Conservation (phyloP, 2,888 invertebrate species). For the Idaea biselata region DNA sequence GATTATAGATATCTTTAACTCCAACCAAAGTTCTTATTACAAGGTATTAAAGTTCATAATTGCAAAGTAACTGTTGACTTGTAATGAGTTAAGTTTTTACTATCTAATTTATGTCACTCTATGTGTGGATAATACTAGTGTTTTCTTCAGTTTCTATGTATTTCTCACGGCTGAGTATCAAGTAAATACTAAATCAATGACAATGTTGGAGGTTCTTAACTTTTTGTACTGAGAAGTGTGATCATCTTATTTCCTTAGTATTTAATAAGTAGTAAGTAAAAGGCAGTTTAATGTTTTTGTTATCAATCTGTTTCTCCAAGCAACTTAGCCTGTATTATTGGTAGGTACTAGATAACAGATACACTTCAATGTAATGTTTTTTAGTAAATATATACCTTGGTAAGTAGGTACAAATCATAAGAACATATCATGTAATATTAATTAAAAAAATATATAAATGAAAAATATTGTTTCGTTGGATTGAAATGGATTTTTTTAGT, state of each 20-base stretch:
- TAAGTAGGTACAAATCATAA: too few relatives aligned
- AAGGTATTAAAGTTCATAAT: not conserved
- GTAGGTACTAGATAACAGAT: too few relatives aligned
- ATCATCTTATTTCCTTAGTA: too few relatives aligned
- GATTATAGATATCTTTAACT: not conserved
- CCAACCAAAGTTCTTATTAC: not conserved
- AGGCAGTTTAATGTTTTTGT: too few relatives aligned
- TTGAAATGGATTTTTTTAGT: too few relatives aligned
- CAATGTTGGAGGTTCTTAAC: not conserved
- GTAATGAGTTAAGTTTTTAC: conserved; percentile 24
- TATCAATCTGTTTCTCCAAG: not conserved
- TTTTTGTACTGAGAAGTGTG: not conserved
- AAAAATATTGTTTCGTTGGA: too few relatives aligned
- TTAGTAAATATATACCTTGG: too few relatives aligned
- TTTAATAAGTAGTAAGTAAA: too few relatives aligned
- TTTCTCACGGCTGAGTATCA: conserved; percentile 15
- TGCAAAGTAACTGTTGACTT: not conserved
- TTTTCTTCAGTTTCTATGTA: conserved; percentile 34
- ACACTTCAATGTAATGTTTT: too few relatives aligned
- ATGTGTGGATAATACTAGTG: conserved; percentile 33
- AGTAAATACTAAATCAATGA: not conserved
- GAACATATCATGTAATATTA: too few relatives aligned
- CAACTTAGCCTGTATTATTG: not conserved
- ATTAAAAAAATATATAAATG: too few relatives aligned
- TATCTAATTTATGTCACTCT: conserved; percentile 42